Evolutionary conservation across 2,888 invertebrate genomes (phyloP).

Genomic region (Melanostoma mellinum): DNA sequence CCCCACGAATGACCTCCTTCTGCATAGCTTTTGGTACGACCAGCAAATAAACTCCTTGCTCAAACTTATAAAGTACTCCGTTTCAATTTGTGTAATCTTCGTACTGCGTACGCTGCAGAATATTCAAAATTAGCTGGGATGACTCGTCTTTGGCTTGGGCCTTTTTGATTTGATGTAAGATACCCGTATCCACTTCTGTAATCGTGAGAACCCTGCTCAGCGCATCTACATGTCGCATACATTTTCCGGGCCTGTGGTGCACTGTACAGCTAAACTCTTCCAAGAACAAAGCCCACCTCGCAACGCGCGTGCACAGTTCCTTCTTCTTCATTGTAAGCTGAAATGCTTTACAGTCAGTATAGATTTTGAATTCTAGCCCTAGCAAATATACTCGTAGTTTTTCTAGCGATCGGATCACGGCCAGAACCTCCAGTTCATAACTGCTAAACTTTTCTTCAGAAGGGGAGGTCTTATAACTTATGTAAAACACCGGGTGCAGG

Average conservation of each 20-base stretch:
- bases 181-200: constrained; percentile 7
- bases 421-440: too few species aligned
- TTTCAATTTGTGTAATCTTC: constrained; percentile 28
- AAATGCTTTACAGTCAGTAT: too few species aligned
- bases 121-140: constrained; percentile 14
- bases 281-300: constrained; percentile 25
- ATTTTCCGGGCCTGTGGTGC: constrained; percentile 32
- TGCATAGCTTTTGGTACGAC: constrained; percentile 38
- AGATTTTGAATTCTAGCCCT: too few species aligned
- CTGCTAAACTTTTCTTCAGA: too few species aligned
- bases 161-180: constrained; percentile 12
- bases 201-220: constrained; percentile 31
- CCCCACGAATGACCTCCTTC: constrained; percentile 21
- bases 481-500: too few species aligned
- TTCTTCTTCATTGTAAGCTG: background rate
- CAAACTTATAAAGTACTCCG: constrained; percentile 36
- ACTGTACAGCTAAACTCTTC: constrained; percentile 25
- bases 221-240: constrained; percentile 39
- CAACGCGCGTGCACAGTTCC: constrained; percentile 27
- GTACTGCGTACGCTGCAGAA: constrained; percentile 28
- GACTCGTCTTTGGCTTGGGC: constrained; percentile 48
- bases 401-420: too few species aligned
- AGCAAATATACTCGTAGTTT: too few species aligned
- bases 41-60: constrained; percentile 42
- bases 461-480: too few species aligned